Evolutionary conservation across 2,797 vertebrate genomes (phyloP), one percentile per base, ranked within the genome.

Genomic region (Perdix hodgsoniae): DNA sequence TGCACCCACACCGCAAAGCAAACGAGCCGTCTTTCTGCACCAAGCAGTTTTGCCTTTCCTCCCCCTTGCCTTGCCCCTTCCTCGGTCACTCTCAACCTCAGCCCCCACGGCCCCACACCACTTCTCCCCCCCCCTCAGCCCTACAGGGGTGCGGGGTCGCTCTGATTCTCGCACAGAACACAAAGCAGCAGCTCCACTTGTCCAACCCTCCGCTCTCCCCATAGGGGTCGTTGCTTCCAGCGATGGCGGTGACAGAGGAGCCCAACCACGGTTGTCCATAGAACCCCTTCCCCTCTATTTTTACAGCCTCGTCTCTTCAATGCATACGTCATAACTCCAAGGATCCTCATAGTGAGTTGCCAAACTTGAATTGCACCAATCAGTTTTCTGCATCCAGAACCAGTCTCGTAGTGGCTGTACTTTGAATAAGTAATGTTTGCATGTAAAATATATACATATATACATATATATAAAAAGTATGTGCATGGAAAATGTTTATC

Each of bases 371-470:
- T 95, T 93, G 95, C 98, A 97, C 96, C 96, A 21, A 85, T 94
- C 95, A 96, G 96, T 97, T 97, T 97, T 97, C 97, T 98, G 98
- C 98, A 98, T 97, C 98, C 97, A 96, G 97, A 97, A 96, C 95
- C 97, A 97, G 97, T 98, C 98, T 97, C 97, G 97, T 98, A 97
- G 97, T 98, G 98, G 97, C 98, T 98, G 97, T 98, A 97, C 96
- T 98, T 98, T 97, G 98, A 97, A 98, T 97, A 96, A 98, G 98
- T 98, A 98, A 98, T 96, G 98, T 98, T 98, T 99, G 99, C 99
- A 99, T 99, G 99, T 98, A 96, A 97, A 97, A 97, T 98, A 98
- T 98, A 98, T 97, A 98, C 97, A 97, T 98, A 96, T 96, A 98
- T 97, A 97, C 98, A 98, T 98, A 98, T 98, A 98, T 98, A 98